phyloP scores from a whole-genome alignment of 2,888 invertebrate genomes.

The Andricus quercusramuli region DNA sequence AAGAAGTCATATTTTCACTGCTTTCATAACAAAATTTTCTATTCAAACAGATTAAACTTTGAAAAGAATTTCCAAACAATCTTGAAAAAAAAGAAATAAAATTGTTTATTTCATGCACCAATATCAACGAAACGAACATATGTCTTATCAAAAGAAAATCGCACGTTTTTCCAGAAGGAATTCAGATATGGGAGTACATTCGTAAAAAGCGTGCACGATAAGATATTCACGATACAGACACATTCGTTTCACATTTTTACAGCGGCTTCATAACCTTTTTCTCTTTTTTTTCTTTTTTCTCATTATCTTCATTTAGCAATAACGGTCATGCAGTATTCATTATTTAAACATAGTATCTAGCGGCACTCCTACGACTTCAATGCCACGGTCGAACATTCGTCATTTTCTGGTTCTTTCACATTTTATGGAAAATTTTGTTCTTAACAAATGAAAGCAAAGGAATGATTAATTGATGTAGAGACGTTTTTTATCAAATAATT shows the following conservation, averaged over 20 bases:
- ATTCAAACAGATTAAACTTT: not conserved
- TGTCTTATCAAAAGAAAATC: not conserved
- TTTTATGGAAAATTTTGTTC: not conserved
- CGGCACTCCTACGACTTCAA: constrained; percentile 45
- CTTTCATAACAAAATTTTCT: not conserved
- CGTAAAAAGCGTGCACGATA: constrained; percentile 18
- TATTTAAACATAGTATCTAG: constrained; percentile 34
- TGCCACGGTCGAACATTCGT: constrained; percentile 26
- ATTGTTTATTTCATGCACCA: not conserved
- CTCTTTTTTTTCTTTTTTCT: not conserved
- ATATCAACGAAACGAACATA: not conserved
- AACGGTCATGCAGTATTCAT: not conserved
- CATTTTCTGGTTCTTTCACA: constrained; percentile 8
- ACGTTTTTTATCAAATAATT: not conserved
- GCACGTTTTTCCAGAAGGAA: not conserved
- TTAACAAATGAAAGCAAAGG: not conserved
- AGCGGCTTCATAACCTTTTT: not conserved
- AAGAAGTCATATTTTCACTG: no score
- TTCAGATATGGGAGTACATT: constrained; percentile 4
- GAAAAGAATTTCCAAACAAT: not conserved
- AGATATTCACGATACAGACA: not conserved
- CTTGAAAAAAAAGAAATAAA: not conserved
- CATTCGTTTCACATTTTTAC: not conserved
- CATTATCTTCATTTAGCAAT: not conserved
- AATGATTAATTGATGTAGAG: not conserved